Conservation (phyloP, 1,140 invertebrate species). For the Hypothenemus hampei region DNA sequence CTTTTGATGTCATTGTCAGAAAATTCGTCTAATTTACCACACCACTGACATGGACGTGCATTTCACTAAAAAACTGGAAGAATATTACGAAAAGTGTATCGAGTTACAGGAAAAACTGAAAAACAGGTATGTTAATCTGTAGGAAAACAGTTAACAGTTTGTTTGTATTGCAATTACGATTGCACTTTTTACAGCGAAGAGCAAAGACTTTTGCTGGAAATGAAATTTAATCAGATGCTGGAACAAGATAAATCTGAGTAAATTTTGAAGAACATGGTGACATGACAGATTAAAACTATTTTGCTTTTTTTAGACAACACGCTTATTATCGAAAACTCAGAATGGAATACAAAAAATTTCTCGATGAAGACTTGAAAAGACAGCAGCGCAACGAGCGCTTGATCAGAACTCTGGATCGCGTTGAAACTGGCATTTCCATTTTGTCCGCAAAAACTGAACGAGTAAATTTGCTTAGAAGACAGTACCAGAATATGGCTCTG, state of each 20-base stretch:
- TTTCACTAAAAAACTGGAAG: constrained; percentile 31
- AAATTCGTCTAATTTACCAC: no score
- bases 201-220: constrained; percentile 17
- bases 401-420: constrained; percentile 51
- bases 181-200: background rate
- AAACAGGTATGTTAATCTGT: constrained; percentile 37
- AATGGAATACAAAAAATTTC: constrained; percentile 55
- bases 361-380: constrained; percentile 54
- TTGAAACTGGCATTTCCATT: constrained; percentile 52
- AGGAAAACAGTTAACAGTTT: no score
- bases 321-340: constrained; percentile 47
- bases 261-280: background rate
- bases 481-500: constrained; percentile 37
- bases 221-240: constrained; percentile 43
- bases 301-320: constrained; percentile 37
- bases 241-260: constrained; percentile 43
- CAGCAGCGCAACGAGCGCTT: constrained; percentile 57
- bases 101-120: constrained; percentile 42
- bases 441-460: constrained; percentile 57
- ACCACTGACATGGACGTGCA: constrained; percentile 16
- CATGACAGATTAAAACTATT: no score
- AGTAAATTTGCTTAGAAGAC: constrained; percentile 49
- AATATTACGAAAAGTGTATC: constrained; percentile 41
- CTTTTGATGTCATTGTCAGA: no score
- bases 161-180: constrained; percentile 28